Conservation (phyloP, 2,797 vertebrate genomes). For the Gymnocypris eckloni region DNA sequence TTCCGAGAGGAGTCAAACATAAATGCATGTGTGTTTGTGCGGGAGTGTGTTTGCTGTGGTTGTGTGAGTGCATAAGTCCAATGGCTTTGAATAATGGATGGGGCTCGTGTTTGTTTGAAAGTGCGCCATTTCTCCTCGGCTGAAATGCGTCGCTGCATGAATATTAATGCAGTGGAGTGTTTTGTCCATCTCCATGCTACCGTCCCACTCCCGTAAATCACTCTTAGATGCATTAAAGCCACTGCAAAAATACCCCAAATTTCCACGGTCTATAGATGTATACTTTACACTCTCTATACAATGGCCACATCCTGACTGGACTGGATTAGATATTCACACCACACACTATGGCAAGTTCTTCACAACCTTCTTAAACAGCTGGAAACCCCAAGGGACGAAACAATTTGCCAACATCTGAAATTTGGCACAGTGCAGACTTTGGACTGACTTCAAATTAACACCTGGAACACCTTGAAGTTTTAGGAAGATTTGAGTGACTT, state of each 20-base stretch:
- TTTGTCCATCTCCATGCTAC: conserved; percentile 14
- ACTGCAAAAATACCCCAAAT: conserved; percentile 25
- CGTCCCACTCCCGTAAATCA: conserved; percentile 3
- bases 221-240: conserved; percentile 27
- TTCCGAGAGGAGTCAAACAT: neutral
- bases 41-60: conserved; percentile 12
- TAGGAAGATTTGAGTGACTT: neutral
- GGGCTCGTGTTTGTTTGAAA: conserved; percentile 47
- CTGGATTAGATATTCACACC: conserved; percentile 2
- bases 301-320: neutral
- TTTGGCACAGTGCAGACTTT: neutral
- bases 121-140: conserved; percentile 31
- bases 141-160: conserved; percentile 35
- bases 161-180: conserved; percentile 42
- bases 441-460: conserved; percentile 12
- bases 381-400: neutral
- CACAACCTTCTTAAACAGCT: conserved; percentile 10
- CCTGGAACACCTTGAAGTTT: neutral
- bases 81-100: conserved; percentile 54
- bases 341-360: neutral
- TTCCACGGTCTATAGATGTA: neutral
- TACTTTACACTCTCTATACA: neutral
- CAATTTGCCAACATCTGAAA: conserved; percentile 3
- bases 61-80: conserved; percentile 40
- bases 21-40: conserved; percentile 5